Percentiles rank a stretch among this genome's conserved stretches.
Conservation (phyloP, 2,888 invertebrate species). For the Zeuzera pyrina region DNA sequence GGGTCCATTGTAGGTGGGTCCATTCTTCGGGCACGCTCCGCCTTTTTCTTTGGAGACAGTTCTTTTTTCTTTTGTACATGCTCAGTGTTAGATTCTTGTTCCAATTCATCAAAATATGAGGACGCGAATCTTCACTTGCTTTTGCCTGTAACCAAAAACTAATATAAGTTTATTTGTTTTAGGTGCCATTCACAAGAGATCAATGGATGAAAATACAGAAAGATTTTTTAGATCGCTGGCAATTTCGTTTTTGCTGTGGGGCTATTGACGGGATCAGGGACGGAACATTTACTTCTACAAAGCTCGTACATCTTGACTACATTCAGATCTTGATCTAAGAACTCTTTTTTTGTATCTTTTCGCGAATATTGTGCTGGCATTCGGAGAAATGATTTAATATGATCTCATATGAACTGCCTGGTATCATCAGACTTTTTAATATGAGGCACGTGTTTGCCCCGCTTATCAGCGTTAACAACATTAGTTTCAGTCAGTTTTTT, state of each 20-base stretch:
- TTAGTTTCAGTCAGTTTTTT: conserved; percentile 7
- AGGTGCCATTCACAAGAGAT: conserved; percentile 21
- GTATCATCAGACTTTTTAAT: too few relatives aligned
- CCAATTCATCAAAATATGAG: conserved; percentile 22
- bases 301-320: conserved; percentile 12
- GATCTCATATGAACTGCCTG: too few relatives aligned
- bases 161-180: conserved; percentile 20
- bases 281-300: conserved; percentile 9
- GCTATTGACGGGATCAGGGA: conserved; percentile 28
- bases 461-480: conserved; percentile 7
- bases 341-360: conserved; percentile 10
- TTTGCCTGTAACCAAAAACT: conserved; percentile 18
- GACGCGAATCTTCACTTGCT: conserved; percentile 19
- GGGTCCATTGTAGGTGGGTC: conserved; percentile 13
- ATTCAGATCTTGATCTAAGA: conserved; percentile 11
- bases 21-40: conserved; percentile 17
- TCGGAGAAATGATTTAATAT: conserved; percentile 12
- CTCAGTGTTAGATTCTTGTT: conserved; percentile 20
- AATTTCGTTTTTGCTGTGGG: conserved; percentile 25
- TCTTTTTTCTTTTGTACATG: conserved; percentile 19
- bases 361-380: conserved; percentile 8
- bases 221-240: conserved; percentile 23
- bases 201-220: conserved; percentile 23
- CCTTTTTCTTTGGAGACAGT: conserved; percentile 20
- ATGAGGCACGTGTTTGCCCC: conserved; percentile 7